These are phyloP conservation scores for Somateria mollissima DNA, from an alignment of 2,797 vertebrate genomes.

Conservation along the genomic window DNA sequence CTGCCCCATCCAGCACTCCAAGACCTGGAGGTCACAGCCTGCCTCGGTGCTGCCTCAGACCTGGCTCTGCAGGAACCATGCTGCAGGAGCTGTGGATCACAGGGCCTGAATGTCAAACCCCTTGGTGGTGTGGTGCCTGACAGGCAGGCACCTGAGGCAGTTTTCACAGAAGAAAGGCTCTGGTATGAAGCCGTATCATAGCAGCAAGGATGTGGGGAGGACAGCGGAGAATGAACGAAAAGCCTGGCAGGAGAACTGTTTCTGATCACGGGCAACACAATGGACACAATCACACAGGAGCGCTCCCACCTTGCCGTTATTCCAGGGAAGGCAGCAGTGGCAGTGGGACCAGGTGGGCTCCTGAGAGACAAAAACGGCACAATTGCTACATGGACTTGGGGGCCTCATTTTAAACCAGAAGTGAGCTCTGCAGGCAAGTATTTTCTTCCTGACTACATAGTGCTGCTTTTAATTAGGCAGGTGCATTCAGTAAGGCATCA, in stretches of 20 bases:
- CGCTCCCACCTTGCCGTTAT: neutral
- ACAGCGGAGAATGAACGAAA: rapidly evolving
- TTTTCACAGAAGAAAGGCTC: neutral
- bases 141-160: neutral
- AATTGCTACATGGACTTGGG: too few relatives aligned
- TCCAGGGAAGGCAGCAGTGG: neutral
- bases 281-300: rapidly evolving
- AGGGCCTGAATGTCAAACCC: neutral
- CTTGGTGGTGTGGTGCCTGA: neutral
- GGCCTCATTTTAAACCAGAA: neutral
- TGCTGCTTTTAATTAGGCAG: neutral
- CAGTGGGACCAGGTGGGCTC: too few relatives aligned
- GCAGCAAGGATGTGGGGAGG: neutral
- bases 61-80: too few relatives aligned
- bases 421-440: rapidly evolving
- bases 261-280: too few relatives aligned
- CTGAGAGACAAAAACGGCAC: neutral
- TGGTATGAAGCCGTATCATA: too few relatives aligned
- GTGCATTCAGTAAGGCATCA: neutral
- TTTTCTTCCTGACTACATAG: neutral
- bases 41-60: too few relatives aligned
- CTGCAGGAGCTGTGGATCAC: neutral
- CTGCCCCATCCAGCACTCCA: too few relatives aligned
- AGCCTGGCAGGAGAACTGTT: too few relatives aligned
- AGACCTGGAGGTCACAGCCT: too few relatives aligned